Evolutionary conservation across 2,113 vertebrate genomes (phyloP).

Genomic region (Plecotus auritus): DNA sequence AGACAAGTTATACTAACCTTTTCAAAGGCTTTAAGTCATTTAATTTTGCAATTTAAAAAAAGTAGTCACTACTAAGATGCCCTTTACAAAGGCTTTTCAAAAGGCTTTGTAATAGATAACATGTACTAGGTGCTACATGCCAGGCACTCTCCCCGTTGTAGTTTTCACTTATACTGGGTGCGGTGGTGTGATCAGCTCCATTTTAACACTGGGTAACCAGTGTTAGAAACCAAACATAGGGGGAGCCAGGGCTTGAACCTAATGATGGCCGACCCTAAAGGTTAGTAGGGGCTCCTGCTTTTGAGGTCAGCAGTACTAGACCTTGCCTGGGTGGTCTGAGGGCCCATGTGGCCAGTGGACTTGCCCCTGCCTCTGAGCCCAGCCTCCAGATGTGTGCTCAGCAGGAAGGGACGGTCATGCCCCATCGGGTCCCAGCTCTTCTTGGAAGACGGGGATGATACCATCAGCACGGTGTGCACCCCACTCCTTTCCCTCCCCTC

Average conservation of each 20-base stretch:
- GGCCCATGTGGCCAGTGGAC: neutral
- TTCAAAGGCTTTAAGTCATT: conserved; percentile 14
- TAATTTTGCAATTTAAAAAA: conserved; percentile 30
- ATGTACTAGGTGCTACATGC: neutral
- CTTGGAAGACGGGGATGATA: neutral
- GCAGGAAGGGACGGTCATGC: accelerated
- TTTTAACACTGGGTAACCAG: neutral
- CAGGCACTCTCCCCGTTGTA: neutral
- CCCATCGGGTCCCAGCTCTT: neutral
- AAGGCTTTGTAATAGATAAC: neutral
- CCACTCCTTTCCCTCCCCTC: neutral
- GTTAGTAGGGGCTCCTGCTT: neutral
- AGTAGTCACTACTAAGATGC: neutral
- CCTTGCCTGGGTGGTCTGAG: neutral
- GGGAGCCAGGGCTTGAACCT: neutral
- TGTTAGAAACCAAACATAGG: neutral
- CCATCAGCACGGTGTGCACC: neutral
- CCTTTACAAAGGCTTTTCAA: neutral
- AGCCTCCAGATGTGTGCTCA: neutral
- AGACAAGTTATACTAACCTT: neutral
- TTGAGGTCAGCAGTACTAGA: neutral
- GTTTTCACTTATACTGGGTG: neutral
- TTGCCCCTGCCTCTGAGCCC: neutral
- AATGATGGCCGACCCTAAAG: neutral
- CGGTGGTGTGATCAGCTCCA: neutral